A percentile compares a stretch with the other conserved stretches of the same genome.
These are phyloP conservation scores for Synergus laeviventris DNA, from an alignment of 2,888 invertebrate genomes.

Conservation along the genomic window DNA sequence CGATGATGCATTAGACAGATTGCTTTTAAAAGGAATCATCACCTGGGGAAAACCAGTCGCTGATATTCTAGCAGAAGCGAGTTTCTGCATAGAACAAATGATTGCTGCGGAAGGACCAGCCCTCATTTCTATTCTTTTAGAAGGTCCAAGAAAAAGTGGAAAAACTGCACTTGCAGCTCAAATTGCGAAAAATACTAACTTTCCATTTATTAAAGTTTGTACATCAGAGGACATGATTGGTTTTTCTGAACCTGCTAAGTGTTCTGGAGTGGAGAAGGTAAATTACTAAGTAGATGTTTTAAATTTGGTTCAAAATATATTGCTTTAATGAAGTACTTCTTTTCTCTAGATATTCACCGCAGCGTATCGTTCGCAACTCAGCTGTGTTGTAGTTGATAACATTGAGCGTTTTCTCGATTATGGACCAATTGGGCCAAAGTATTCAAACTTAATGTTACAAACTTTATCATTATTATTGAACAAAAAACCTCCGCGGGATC, in stretches of 20 bases:
- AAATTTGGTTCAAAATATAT: background rate
- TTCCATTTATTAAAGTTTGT: conserved; percentile 98
- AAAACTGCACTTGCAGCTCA: conserved; percentile 98
- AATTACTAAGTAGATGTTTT: conserved; percentile 24
- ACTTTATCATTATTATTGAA: conserved; percentile 96
- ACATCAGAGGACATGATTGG: conserved; percentile 99
- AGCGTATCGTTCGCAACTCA: conserved; percentile 96
- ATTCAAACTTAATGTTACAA: conserved; percentile 97
- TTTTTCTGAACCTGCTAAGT: conserved; percentile 96
- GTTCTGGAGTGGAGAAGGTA: conserved; percentile 94
- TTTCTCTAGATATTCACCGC: conserved; percentile 93
- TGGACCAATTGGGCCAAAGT: conserved; percentile 97
- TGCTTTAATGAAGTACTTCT: conserved; percentile 33
- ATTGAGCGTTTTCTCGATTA: conserved; percentile 98
- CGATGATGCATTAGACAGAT: conserved; percentile 91
- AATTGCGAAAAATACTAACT: conserved; percentile 97
- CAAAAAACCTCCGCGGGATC: conserved; percentile 95
- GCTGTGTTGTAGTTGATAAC: conserved; percentile 98
- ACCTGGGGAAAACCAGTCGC: conserved; percentile 95
- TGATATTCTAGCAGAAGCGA: conserved; percentile 93
- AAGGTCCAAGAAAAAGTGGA: conserved; percentile 97
- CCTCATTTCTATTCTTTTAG: conserved; percentile 93
- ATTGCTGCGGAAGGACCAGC: conserved; percentile 86
- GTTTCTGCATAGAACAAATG: conserved; percentile 92
- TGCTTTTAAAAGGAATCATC: conserved; percentile 91